Evolutionary conservation across 2,888 invertebrate genomes (phyloP).

Genomic region (Rhamnusium bicolor): DNA sequence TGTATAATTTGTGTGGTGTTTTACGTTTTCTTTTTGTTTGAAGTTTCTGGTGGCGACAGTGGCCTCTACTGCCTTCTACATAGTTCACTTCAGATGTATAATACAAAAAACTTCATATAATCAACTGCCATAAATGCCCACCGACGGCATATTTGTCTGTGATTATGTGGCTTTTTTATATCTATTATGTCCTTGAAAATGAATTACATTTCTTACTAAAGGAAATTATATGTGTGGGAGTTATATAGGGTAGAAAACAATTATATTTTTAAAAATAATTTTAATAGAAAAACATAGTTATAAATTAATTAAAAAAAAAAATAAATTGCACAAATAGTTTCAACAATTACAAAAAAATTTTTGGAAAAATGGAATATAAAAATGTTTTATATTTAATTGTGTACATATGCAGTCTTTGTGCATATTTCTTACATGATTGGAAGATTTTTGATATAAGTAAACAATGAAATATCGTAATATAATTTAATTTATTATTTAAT

Average conservation of each 20-base stretch:
- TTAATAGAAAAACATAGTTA: slow-evolving; percentile 49
- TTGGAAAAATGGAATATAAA: slow-evolving; percentile 30
- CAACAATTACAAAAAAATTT: slow-evolving; percentile 4
- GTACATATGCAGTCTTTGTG: slow-evolving; percentile 30
- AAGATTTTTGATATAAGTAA: slow-evolving; percentile 16
- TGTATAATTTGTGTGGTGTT: no score
- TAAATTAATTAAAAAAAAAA: slow-evolving; percentile 41
- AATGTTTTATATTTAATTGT: slow-evolving; percentile 1
- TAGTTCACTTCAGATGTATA: no score
- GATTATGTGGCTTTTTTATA: no score
- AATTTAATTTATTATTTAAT: slow-evolving; percentile 40
- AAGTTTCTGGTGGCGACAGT: no score
- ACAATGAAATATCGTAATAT: background rate
- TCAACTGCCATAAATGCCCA: no score
- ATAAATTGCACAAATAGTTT: slow-evolving; percentile 39
- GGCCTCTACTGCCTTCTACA: no score
- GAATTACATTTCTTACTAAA: no score
- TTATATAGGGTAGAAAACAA: background rate
- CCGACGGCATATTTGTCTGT: no score
- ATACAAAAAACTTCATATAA: no score
- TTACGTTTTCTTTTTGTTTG: no score
- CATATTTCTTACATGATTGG: slow-evolving; percentile 22
- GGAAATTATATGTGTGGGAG: background rate
- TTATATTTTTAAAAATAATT: slow-evolving; percentile 25
- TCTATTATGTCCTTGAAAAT: no score